Evolutionary conservation across 2,113 vertebrate genomes (phyloP).

Genomic region (Rhea pennata): DNA sequence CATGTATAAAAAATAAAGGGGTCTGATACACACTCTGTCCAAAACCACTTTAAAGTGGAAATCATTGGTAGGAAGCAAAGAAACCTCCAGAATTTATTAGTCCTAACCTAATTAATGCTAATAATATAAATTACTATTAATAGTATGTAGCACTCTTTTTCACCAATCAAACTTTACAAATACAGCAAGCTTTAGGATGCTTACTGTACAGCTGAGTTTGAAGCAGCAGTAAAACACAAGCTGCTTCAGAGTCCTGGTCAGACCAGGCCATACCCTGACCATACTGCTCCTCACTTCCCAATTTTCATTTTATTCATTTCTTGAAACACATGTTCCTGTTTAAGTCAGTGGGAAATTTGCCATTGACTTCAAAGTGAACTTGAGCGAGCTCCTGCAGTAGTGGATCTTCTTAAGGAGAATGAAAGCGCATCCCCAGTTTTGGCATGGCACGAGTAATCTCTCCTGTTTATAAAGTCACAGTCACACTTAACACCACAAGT

Average conservation of each 20-base stretch:
- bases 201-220: background rate
- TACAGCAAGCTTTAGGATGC: rapidly evolving
- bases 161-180: background rate
- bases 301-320: slow-evolving; percentile 30
- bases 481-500: background rate
- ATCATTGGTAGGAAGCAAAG: background rate
- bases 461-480: background rate
- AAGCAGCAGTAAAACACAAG: background rate
- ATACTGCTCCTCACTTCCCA: background rate
- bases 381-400: background rate
- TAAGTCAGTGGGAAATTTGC: slow-evolving; percentile 47
- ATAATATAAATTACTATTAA: background rate
- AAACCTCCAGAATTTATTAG: background rate
- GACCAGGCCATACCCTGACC: slow-evolving; percentile 27
- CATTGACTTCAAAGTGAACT: slow-evolving; percentile 36
- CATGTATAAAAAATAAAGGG: background rate
- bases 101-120: background rate
- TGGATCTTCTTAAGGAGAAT: background rate
- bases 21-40: background rate
- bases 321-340: slow-evolving; percentile 51
- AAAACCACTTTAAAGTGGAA: slow-evolving; percentile 2
- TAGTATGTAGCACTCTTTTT: background rate
- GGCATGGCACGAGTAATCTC: background rate
- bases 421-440: background rate
- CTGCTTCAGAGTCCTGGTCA: slow-evolving; percentile 16